These are phyloP conservation scores for Griposia aprilina DNA, from an alignment of 2,888 invertebrate species.

Conservation along the genomic window DNA sequence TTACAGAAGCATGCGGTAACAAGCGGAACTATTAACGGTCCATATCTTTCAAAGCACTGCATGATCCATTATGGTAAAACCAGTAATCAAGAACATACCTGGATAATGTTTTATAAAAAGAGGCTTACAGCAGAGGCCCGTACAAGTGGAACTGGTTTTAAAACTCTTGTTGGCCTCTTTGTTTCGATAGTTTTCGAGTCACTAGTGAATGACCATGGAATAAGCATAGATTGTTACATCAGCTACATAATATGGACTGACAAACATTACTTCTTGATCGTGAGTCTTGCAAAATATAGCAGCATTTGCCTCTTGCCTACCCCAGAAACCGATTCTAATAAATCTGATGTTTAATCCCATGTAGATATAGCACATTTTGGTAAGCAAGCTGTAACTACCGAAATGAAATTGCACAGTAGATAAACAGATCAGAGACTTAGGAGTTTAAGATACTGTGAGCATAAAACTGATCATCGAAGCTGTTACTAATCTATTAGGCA, in stretches of 20 bases:
- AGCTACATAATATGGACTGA: background rate
- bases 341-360: background rate
- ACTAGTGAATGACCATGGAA: conserved; percentile 1
- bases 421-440: background rate
- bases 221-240: background rate
- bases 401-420: background rate
- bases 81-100: conserved; percentile 54
- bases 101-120: conserved; percentile 48
- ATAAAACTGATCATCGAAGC: background rate
- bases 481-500: background rate
- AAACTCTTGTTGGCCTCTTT: conserved; percentile 21
- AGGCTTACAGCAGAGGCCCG: conserved; percentile 1
- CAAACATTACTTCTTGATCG: background rate
- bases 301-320: background rate
- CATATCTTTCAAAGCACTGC: conserved; percentile 25
- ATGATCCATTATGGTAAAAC: conserved; percentile 50
- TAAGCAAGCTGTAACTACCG: background rate
- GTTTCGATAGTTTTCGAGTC: conserved; percentile 27
- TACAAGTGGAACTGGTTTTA: conserved; percentile 48
- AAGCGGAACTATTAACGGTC: conserved; percentile 47
- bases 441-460: background rate
- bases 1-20: conserved; percentile 37
- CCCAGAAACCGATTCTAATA: background rate
- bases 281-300: background rate
- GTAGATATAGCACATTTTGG: background rate